These are phyloP conservation scores for Panopea generosa DNA, from an alignment of 2,888 invertebrate species.

Conservation along the genomic window DNA sequence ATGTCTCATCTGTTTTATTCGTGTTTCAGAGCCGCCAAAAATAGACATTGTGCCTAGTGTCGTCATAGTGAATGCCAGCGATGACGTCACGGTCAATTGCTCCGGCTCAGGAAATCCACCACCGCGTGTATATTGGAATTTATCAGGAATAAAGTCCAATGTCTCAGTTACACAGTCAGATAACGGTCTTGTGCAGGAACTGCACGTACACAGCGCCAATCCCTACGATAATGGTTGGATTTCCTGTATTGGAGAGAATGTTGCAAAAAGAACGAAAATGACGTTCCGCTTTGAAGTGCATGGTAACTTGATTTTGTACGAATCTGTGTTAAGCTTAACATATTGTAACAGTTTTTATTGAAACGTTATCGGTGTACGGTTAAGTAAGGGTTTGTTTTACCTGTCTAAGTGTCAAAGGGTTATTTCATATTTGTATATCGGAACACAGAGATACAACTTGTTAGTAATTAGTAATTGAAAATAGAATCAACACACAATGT, in stretches of 20 bases:
- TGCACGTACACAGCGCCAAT: constrained; percentile 56
- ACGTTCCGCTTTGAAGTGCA: constrained; percentile 54
- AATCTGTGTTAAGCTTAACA: no score
- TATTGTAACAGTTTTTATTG: no score
- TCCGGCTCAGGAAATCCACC: constrained; percentile 53
- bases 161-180: constrained; percentile 24
- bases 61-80: constrained; percentile 47
- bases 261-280: constrained; percentile 41
- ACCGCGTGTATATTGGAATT: constrained; percentile 63
- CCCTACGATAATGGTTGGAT: constrained; percentile 62
- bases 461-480: no score
- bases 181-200: constrained; percentile 37
- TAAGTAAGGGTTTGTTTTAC: no score
- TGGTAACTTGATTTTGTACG: constrained; percentile 66
- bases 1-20: no score
- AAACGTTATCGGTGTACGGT: no score
- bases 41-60: constrained; percentile 43
- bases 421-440: no score
- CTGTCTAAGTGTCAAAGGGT: no score
- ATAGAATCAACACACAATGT: no score
- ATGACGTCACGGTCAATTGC: constrained; percentile 46
- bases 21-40: constrained; percentile 58
- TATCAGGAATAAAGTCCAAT: constrained; percentile 50
- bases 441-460: no score
- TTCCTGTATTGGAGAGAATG: constrained; percentile 64